Evolutionary conservation across 2,113 vertebrate genomes (phyloP).

Genomic region (Syrrhaptes paradoxus): DNA sequence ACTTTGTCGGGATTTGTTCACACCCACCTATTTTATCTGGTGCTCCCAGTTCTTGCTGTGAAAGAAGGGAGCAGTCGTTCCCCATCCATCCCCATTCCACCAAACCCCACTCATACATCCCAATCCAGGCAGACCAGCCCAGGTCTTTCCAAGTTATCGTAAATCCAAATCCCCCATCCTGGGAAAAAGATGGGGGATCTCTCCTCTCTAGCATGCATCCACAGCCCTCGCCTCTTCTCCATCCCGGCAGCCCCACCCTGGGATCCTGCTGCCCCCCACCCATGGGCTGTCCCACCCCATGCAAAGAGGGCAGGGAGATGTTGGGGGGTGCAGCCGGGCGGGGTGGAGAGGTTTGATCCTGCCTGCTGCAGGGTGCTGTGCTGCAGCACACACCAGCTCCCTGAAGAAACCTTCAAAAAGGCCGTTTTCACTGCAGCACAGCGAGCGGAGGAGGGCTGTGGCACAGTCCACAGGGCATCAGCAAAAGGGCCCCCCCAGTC

Average conservation of each 20-base stretch:
- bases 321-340: not conserved
- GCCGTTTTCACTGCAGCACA: not conserved
- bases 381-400: not conserved
- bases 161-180: not conserved
- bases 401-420: not conserved
- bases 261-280: not conserved
- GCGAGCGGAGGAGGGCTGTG: not conserved
- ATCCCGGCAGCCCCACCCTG: not conserved
- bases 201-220: not conserved
- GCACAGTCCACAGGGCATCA: not conserved
- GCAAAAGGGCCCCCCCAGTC: not conserved
- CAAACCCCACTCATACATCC: not conserved
- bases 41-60: not conserved
- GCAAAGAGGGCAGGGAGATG: not conserved
- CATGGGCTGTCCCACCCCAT: not conserved
- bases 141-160: not conserved
- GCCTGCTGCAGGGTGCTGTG: accelerated
- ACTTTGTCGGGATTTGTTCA: not conserved
- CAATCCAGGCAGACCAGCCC: accelerated
- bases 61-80: not conserved
- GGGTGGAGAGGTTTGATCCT: not conserved
- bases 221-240: not conserved
- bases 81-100: not conserved
- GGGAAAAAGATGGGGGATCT: not conserved
- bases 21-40: not conserved